Percentiles rank a stretch among this genome's conserved stretches.
These are phyloP conservation scores for Cosmorhoe ocellata DNA, from an alignment of 2,888 invertebrate genomes.

Conservation along the genomic window DNA sequence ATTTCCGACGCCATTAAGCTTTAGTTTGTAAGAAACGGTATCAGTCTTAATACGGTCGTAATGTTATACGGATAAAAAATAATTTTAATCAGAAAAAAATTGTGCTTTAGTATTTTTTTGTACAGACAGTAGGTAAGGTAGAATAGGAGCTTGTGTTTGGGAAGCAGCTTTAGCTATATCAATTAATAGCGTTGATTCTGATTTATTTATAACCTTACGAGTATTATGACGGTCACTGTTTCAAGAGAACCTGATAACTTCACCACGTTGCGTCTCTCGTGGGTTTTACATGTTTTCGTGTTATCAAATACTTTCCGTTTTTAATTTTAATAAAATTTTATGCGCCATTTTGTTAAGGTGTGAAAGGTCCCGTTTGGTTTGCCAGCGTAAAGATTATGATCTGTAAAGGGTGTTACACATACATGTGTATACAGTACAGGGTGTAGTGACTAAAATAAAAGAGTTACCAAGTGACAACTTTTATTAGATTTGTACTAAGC, in stretches of 20 bases:
- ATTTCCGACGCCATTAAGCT: conserved; percentile 37
- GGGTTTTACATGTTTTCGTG: conserved; percentile 58
- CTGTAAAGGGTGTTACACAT: conserved; percentile 24
- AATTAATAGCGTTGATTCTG: no score
- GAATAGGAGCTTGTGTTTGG: no score
- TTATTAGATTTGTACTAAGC: no score
- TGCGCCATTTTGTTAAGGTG: conserved; percentile 38
- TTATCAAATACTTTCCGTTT: conserved; percentile 56
- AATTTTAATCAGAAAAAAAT: no score
- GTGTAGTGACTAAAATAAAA: conserved; percentile 6
- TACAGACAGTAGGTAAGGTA: no score
- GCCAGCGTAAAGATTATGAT: conserved; percentile 25
- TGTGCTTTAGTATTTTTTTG: no score
- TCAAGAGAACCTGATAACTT: conserved; percentile 56
- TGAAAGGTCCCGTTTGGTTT: conserved; percentile 34
- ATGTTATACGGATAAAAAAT: background rate
- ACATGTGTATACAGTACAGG: background rate
- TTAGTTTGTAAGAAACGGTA: background rate
- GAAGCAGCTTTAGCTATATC: no score
- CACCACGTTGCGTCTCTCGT: conserved; percentile 57
- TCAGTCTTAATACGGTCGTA: background rate
- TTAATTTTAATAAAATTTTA: conserved; percentile 57
- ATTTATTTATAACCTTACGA: no score
- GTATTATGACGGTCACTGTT: background rate
- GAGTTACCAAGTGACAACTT: conserved; percentile 1